Base-by-base conservation (phyloP, 2,797 vertebrate species). In the Scleropages formosus region DNA sequence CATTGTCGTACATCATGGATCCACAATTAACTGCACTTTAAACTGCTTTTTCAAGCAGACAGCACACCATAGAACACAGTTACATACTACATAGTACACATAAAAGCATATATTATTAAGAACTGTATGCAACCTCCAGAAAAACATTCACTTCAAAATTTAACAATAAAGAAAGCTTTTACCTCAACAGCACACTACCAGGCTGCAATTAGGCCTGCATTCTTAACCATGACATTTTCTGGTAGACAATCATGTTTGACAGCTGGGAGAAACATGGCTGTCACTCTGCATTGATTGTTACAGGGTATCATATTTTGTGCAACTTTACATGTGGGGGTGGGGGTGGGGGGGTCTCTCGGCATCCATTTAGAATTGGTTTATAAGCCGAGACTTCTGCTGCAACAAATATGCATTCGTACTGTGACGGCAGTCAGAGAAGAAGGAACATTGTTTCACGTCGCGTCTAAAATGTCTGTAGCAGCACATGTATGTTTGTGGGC, bases 301-400 rank as follows among this genome's bases (percentile, higher is more conserved):
- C 77, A 78, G 65, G 81, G 80, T 76, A 78, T 83, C 77, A 75
- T 77, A 83, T 75, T 81, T 80, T 82, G 75, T 78, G 81, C 77
- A 81, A 77, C 76, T 82, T 73, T 79, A 83, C 84, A 56, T 74
- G 79, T 3, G 82, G 53, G 13, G 46, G 9, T 26, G 51, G 67
- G 46, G 70, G 51, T 67, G 46, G 70, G 22, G 20, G 65, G 65
- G 8, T 47, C 20, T 24, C 75, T 75, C 80, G 56, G 78, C 78
- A 79, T 77, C 67, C 75, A 63, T 16, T 20, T 49, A 71, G 75
- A 78, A 85, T 74, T 81, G 85, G 85, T 77, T 51, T 15, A 47
- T 47, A 47, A 67, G 44, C 22, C 22, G 20, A 49, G n/a, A 22
- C 60, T 61, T 24, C 24, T 11, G 8, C 20, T 22, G 60, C 9